Conservation (phyloP, 2,113 vertebrate species). For the Taurulus bubalis region DNA sequence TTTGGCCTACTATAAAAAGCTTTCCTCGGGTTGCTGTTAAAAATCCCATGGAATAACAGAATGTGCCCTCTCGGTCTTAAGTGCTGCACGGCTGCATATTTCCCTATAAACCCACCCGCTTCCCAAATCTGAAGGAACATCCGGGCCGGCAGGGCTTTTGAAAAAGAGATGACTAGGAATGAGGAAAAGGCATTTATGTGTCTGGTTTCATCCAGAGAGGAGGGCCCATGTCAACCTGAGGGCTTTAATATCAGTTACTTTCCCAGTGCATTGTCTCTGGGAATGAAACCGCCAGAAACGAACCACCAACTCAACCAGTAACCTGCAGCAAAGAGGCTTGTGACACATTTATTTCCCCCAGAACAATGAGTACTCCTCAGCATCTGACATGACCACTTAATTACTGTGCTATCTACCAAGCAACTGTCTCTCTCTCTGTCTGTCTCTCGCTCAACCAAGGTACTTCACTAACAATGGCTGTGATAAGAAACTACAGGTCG, state of each 20-base stretch:
- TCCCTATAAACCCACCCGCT: constrained; percentile 5
- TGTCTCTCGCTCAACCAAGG: not conserved
- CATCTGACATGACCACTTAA: constrained; percentile 49
- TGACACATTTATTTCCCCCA: constrained; percentile 18
- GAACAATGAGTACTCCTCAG: constrained; percentile 47
- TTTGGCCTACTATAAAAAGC: constrained; percentile 43
- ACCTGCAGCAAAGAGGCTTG: constrained; percentile 6
- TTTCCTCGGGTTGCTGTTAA: constrained; percentile 43
- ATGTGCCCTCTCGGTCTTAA: constrained; percentile 40
- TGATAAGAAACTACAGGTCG: constrained; percentile 39
- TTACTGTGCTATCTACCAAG: constrained; percentile 36
- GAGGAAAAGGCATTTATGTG: constrained; percentile 27
- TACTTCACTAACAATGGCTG: constrained; percentile 51
- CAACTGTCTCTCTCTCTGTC: constrained; percentile 10
- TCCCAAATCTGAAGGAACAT: constrained; percentile 36
- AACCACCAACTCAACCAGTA: not conserved
- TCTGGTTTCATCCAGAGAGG: constrained; percentile 37
- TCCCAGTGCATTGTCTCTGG: not conserved
- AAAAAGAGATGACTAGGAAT: constrained; percentile 39
- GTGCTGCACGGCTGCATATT: constrained; percentile 38
- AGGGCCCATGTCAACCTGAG: not conserved
- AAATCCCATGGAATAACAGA: constrained; percentile 60
- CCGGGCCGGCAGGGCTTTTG: constrained; percentile 15
- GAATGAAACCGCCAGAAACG: constrained; percentile 40
- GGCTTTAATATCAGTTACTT: constrained; percentile 16